These are phyloP conservation scores for Euglossa dilemma DNA, from an alignment of 1,140 invertebrate genomes.

Conservation along the genomic window DNA sequence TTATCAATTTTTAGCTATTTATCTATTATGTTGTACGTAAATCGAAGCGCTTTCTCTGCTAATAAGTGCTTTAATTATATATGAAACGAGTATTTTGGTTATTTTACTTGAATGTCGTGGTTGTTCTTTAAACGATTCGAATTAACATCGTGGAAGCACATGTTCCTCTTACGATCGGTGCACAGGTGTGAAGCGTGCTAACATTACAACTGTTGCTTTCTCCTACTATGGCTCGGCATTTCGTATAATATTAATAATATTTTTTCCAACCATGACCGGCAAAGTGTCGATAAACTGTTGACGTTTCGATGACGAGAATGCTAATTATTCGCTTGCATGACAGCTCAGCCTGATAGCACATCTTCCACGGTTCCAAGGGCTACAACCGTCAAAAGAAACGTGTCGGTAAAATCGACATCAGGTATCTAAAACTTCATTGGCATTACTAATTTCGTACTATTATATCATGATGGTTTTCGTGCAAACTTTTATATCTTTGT, in stretches of 20 bases:
- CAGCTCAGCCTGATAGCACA: constrained; percentile 74
- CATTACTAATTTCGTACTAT: constrained; percentile 34
- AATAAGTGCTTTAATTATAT: constrained; percentile 10
- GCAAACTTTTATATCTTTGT: neutral
- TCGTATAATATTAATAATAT: constrained; percentile 36
- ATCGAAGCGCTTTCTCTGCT: constrained; percentile 18
- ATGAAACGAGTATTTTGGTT: constrained; percentile 20
- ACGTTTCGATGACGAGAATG: constrained; percentile 52
- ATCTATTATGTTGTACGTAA: constrained; percentile 20
- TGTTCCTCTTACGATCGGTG: constrained; percentile 16
- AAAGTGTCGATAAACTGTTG: constrained; percentile 50
- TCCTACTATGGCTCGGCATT: constrained; percentile 38
- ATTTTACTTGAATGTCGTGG: constrained; percentile 11
- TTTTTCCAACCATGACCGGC: constrained; percentile 7
- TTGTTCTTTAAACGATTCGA: neutral
- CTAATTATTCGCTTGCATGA: constrained; percentile 76
- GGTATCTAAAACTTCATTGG: constrained; percentile 68
- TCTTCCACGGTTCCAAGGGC: constrained; percentile 62
- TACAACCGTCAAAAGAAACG: constrained; percentile 72
- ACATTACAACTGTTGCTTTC: constrained; percentile 51
- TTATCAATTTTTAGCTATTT: neutral
- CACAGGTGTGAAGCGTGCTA: constrained; percentile 39
- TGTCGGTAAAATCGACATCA: constrained; percentile 71
- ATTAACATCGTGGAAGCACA: constrained; percentile 45
- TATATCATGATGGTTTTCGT: constrained; percentile 5